phyloP scores from a whole-genome alignment of 2,888 invertebrate species.

The Dynastes tityus region DNA sequence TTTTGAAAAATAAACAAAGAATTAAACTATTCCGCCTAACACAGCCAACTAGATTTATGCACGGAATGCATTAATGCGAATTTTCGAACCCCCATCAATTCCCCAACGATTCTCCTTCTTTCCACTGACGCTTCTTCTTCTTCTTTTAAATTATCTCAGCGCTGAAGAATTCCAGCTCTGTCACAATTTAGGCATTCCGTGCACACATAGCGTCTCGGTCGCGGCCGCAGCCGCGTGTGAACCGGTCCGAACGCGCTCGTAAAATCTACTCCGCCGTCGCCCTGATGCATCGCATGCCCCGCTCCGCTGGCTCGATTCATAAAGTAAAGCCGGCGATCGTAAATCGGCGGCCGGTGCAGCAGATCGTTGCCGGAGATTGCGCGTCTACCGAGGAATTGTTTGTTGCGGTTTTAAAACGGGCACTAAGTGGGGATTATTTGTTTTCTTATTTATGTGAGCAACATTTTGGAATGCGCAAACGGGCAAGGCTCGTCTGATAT shows the following conservation, averaged over 20 bases:
- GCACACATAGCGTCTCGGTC: neutral
- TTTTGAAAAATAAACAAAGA: too few species aligned
- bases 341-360: neutral
- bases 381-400: neutral
- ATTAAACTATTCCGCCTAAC: too few species aligned
- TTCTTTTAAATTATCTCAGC: slow-evolving; percentile 2
- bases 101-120: too few species aligned
- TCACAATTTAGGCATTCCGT: slow-evolving; percentile 26
- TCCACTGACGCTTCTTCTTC: neutral
- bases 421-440: neutral
- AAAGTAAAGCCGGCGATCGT: slow-evolving; percentile 3
- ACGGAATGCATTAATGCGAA: too few species aligned
- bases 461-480: too few species aligned
- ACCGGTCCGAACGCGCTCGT: slow-evolving; percentile 12
- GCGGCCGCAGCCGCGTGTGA: neutral
- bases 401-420: neutral
- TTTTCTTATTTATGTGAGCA: neutral
- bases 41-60: too few species aligned
- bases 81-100: too few species aligned
- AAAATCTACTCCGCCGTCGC: neutral
- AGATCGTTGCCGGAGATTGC: slow-evolving; percentile 4
- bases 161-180: slow-evolving; percentile 17
- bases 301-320: neutral
- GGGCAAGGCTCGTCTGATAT: too few species aligned
- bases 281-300: neutral